A percentile compares a stretch with the other conserved stretches of the same genome.
Evolutionary conservation across 2,113 vertebrate genomes (phyloP).

Genomic region (Dromaius novaehollandiae): DNA sequence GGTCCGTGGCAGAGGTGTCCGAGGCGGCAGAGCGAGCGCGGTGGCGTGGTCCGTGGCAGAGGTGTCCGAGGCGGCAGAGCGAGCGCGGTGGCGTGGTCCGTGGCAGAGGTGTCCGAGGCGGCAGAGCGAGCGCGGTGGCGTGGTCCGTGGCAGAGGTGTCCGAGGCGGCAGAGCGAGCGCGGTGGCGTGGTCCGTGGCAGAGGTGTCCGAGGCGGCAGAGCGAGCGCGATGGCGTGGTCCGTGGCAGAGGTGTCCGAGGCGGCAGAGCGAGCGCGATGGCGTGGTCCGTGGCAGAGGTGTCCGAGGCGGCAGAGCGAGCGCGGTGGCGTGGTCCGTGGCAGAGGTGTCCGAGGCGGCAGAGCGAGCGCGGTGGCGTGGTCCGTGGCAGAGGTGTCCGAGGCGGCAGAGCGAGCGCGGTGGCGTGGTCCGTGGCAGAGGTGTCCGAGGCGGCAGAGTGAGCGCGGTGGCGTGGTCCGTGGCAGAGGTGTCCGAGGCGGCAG

Average conservation of each 20-base stretch:
- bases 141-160: accelerated
- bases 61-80: background rate
- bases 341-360: background rate
- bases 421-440: accelerated
- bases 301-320: background rate
- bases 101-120: accelerated
- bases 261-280: accelerated
- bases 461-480: accelerated
- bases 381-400: accelerated
- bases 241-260: accelerated
- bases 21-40: accelerated
- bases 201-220: background rate
- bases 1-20: accelerated
- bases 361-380: accelerated
- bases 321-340: accelerated
- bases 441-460: background rate
- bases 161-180: accelerated
- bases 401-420: accelerated
- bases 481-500: background rate
- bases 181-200: accelerated
- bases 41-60: accelerated
- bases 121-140: accelerated
- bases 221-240: accelerated
- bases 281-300: accelerated
- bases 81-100: accelerated